phyloP scores from a whole-genome alignment of 2,113 vertebrate genomes.

The Nothobranchius kuhntae region DNA sequence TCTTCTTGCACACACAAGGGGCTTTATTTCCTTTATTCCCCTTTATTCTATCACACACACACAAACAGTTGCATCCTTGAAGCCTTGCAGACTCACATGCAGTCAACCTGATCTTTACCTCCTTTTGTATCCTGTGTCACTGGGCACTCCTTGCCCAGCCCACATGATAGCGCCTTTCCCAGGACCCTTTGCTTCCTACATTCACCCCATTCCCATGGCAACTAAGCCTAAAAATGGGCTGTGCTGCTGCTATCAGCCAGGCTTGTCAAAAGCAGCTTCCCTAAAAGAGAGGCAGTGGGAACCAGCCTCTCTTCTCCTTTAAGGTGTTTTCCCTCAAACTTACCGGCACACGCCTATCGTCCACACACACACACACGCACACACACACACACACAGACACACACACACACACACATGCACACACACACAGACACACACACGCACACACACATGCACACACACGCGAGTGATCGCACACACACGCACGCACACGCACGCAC shows the following conservation, averaged over 20 bases:
- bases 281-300: conserved; percentile 52
- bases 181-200: conserved; percentile 78
- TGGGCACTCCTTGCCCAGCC: conserved; percentile 70
- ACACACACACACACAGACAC: no score
- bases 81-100: conserved; percentile 40
- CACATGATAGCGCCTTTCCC: conserved; percentile 77
- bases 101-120: conserved; percentile 71
- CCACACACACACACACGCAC: conserved; percentile 34
- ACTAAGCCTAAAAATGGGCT: conserved; percentile 66
- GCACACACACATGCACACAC: no score
- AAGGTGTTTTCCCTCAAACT: conserved; percentile 47
- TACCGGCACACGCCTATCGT: conserved; percentile 36
- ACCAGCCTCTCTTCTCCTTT: conserved; percentile 23
- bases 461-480: no score
- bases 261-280: conserved; percentile 60
- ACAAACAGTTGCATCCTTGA: conserved; percentile 59
- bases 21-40: conserved; percentile 26
- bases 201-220: conserved; percentile 77
- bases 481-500: no score
- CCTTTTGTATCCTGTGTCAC: conserved; percentile 71
- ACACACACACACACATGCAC: no score
- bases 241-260: conserved; percentile 67
- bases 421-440: no score
- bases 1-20: conserved; percentile 1
- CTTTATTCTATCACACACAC: conserved; percentile 26